Evolutionary conservation across 2,113 vertebrate genomes (phyloP).

Genomic region (Chitala chitala): DNA sequence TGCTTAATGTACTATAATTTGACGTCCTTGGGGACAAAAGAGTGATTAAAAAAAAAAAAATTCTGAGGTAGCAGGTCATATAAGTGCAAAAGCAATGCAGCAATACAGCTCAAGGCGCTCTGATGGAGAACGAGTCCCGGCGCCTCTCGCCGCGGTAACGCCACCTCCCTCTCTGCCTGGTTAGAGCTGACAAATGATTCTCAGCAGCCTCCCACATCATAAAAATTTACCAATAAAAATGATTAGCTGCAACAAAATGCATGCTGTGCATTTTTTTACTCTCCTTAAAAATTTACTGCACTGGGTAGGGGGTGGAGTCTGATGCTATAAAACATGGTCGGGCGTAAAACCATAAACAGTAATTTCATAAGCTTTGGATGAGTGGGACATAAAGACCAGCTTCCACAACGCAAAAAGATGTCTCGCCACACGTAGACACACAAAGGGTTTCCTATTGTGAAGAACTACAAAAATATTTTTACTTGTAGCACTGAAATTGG

Average conservation of each 20-base stretch:
- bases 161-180: constrained; percentile 6
- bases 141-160: constrained; percentile 5
- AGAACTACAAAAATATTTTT: too few relatives aligned
- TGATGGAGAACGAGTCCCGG: neutral
- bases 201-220: constrained; percentile 33
- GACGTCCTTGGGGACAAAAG: constrained; percentile 24
- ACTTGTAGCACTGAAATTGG: too few relatives aligned
- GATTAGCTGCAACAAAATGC: constrained; percentile 42
- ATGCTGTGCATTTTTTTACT: constrained; percentile 37
- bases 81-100: constrained; percentile 24
- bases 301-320: constrained; percentile 11
- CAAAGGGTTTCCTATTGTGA: too few relatives aligned
- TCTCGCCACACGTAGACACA: constrained; percentile 10
- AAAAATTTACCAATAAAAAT: constrained; percentile 44
- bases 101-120: constrained; percentile 7
- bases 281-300: constrained; percentile 40
- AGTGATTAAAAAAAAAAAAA: too few relatives aligned
- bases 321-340: constrained; percentile 32
- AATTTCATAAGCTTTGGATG: neutral
- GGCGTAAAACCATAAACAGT: neutral
- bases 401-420: constrained; percentile 11
- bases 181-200: constrained; percentile 37
- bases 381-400: constrained; percentile 29
- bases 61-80: constrained; percentile 51
- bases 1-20: constrained; percentile 35